Conservation (phyloP, 1,140 invertebrate genomes). For the Leptinotarsa undecemlineata region DNA sequence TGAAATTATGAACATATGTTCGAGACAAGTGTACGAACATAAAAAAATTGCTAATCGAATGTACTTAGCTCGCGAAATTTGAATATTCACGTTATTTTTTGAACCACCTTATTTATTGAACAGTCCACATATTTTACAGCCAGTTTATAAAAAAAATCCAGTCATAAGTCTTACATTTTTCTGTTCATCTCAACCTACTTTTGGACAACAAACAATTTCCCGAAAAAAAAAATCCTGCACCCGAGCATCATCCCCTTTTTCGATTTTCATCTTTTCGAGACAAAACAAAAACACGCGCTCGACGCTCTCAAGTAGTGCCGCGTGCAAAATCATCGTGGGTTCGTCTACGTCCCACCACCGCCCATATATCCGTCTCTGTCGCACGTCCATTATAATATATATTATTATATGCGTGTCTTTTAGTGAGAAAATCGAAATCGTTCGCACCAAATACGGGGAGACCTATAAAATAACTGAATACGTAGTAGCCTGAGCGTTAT, state of each 20-base stretch:
- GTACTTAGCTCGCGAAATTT: too few species aligned
- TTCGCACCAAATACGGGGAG: slow-evolving; percentile 18
- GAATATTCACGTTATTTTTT: too few species aligned
- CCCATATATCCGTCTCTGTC: not conserved
- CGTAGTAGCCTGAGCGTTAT: slow-evolving; percentile 6
- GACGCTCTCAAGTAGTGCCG: not conserved
- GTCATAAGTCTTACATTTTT: too few species aligned
- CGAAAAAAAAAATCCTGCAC: too few species aligned
- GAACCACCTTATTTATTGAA: too few species aligned
- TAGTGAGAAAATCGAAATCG: slow-evolving; percentile 14
- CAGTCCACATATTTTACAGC: too few species aligned
- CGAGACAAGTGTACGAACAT: too few species aligned
- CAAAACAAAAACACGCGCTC: slow-evolving; percentile 2
- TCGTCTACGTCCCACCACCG: slow-evolving; percentile 1
- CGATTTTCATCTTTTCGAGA: not conserved
- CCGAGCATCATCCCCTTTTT: not conserved
- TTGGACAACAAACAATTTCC: too few species aligned
- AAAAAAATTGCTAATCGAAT: too few species aligned
- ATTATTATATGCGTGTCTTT: slow-evolving; percentile 20
- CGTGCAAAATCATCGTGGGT: slow-evolving; percentile 8
- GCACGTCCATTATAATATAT: slow-evolving; percentile 7
- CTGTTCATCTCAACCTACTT: too few species aligned
- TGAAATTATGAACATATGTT: too few species aligned
- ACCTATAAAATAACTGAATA: slow-evolving; percentile 12
- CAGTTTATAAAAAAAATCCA: too few species aligned